Evolutionary conservation across 2,888 invertebrate species (phyloP).

Genomic region (Pseudococcus longispinus): DNA sequence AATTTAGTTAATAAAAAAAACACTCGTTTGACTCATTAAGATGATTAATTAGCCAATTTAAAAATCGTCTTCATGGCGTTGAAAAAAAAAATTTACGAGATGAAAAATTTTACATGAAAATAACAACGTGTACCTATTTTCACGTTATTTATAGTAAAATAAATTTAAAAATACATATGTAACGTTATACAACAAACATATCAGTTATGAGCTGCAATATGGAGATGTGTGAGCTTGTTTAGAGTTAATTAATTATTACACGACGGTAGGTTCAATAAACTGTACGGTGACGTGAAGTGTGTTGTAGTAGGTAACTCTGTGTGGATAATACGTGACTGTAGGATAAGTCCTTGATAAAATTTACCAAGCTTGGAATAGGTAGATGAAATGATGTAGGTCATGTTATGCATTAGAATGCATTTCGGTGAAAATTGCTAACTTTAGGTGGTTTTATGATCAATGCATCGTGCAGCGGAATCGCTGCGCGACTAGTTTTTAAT

Average conservation of each 20-base stretch:
- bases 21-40: not conserved
- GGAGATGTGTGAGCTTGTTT: not conserved
- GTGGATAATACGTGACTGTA: not conserved
- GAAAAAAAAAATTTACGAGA: not conserved
- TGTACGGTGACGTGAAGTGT: not conserved
- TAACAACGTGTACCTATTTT: not conserved
- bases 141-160: not conserved
- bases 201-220: not conserved
- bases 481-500: not conserved
- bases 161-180: not conserved
- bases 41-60: not conserved
- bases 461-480: not conserved
- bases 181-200: not conserved
- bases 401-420: not conserved
- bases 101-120: not conserved
- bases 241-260: slow-evolving; percentile 7
- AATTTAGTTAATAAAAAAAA: slow-evolving; percentile 10
- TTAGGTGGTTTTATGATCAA: not conserved
- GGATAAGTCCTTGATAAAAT: not conserved
- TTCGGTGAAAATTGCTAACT: not conserved
- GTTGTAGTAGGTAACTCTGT: not conserved
- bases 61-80: not conserved
- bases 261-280: not conserved
- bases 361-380: not conserved
- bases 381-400: not conserved